Base-by-base conservation (phyloP, 2,113 vertebrate genomes). In the Andinoacara biseriatus region DNA sequence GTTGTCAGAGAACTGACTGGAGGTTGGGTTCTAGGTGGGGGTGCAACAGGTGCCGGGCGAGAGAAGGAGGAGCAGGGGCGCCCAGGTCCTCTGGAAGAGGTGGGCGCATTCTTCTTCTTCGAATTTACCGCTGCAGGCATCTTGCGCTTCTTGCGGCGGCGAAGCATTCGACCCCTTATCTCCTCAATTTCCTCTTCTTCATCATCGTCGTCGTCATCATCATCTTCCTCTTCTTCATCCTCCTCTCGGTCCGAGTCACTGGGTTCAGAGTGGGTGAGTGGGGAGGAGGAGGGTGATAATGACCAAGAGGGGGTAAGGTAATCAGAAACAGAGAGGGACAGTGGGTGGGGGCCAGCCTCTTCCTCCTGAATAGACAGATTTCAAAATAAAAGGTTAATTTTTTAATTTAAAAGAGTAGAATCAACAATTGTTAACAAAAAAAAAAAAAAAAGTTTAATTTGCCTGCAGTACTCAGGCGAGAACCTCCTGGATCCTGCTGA, bases 271-370 rank as follows among this genome's bases (percentile, higher is more conserved):
- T 95, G 95, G 46, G 95, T 95, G 24, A 95, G 91, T 0, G 95
- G 95, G 7, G 95, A 95, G 38, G 95, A 96, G 26, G 95, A 96
- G 56, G 95, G 95, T 0, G 95, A 96, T 8, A 96, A 81, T 2
- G 95, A 96, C 95, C 95, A 96, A 9, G 95, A 96, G 5, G 95
- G 95, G 49, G 95, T 96, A 63, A 96, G 95, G 91, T 96, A 96
- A 91, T 96, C 95, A 2, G 95, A 96, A 10, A 95, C 95, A 0
- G 94, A 94, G 60, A 96, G 94, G 46, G 95, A 95, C 10, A 96
- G 90, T 0, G 95, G 95, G 62, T 95, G 94, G 10, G 95, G 94
- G 10, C 94, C 94, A 2, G 88, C 88, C 38, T 96, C 95, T 61
- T 96, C 95, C 78, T 96, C 95, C 95, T 96, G 74, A 20, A 78